Conservation (phyloP, 2,888 invertebrate species). For the Liopterus haemorrhoidalis region DNA sequence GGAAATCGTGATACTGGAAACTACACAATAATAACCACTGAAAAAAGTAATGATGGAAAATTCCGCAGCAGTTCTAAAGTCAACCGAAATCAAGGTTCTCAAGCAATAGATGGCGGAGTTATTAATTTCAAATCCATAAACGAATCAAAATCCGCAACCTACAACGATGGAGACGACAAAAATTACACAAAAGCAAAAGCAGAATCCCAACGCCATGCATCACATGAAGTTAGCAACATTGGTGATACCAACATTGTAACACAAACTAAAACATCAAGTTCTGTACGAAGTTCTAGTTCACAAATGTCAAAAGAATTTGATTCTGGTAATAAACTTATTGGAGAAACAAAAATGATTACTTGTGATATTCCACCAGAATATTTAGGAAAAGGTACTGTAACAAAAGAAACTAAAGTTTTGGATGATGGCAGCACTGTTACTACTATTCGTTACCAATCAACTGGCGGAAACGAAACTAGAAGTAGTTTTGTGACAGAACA, state of each 20-base stretch:
- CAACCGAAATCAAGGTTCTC: constrained; percentile 60
- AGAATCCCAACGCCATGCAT: no score
- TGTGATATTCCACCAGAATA: no score
- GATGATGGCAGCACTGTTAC: constrained; percentile 63
- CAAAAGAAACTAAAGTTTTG: constrained; percentile 61
- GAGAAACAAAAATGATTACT: no score
- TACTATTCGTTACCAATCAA: constrained; percentile 62
- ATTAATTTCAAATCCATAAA: constrained; percentile 60
- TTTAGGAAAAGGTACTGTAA: no score
- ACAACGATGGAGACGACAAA: constrained; percentile 51
- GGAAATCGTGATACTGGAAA: constrained; percentile 47
- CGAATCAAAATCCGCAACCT: constrained; percentile 53
- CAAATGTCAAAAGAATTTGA: constrained; percentile 16
- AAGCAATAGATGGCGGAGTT: constrained; percentile 59
- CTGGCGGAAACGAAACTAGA: no score
- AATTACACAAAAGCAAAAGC: constrained; percentile 50
- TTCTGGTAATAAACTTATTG: no score
- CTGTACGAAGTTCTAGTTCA: no score
- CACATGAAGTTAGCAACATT: no score
- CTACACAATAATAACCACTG: constrained; percentile 62
- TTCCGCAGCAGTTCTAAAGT: constrained; percentile 54
- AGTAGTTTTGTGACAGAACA: no score
- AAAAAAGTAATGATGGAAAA: constrained; percentile 59
- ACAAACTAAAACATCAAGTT: constrained; percentile 47
- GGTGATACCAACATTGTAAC: no score